A percentile compares a stretch with the other conserved stretches of the same genome.
Conservation (phyloP, 2,797 vertebrate species). For the Amphiprion clarkii region DNA sequence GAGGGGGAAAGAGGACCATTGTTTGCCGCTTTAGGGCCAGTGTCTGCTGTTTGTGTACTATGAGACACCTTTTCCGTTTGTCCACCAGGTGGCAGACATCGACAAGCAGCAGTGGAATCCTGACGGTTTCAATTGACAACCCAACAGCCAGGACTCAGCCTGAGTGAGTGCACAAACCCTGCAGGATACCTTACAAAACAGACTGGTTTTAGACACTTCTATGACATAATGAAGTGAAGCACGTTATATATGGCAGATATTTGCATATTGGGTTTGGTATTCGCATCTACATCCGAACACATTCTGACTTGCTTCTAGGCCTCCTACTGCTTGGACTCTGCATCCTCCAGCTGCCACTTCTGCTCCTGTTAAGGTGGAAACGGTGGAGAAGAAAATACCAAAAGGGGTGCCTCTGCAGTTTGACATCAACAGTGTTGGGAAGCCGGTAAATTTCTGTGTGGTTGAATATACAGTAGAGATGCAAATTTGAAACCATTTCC, state of each 20-base stretch:
- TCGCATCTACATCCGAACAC: too few species aligned
- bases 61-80: conserved; percentile 12
- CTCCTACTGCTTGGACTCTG: conserved; percentile 87
- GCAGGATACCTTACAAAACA: not conserved
- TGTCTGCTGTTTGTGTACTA: not conserved
- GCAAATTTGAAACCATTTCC: too few species aligned
- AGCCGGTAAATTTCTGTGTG: conserved; percentile 86
- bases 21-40: not conserved
- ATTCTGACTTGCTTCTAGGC: conserved; percentile 58
- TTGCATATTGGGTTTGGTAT: too few species aligned
- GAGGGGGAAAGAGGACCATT: not conserved
- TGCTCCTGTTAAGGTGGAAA: conserved; percentile 83
- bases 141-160: conserved; percentile 89
- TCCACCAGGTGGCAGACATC: conserved; percentile 93
- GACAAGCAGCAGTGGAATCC: conserved; percentile 88
- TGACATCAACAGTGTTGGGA: conserved; percentile 98
- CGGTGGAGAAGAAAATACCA: conserved; percentile 89
- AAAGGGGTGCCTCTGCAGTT: conserved; percentile 96
- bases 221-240: too few species aligned
- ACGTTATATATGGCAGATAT: too few species aligned
- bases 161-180: conserved; percentile 83
- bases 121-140: conserved; percentile 97
- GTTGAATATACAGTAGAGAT: not conserved
- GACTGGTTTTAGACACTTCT: not conserved
- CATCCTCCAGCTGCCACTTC: conserved; percentile 85